These are phyloP conservation scores for Pitangus sulphuratus DNA, from an alignment of 2,797 vertebrate genomes.

Conservation along the genomic window DNA sequence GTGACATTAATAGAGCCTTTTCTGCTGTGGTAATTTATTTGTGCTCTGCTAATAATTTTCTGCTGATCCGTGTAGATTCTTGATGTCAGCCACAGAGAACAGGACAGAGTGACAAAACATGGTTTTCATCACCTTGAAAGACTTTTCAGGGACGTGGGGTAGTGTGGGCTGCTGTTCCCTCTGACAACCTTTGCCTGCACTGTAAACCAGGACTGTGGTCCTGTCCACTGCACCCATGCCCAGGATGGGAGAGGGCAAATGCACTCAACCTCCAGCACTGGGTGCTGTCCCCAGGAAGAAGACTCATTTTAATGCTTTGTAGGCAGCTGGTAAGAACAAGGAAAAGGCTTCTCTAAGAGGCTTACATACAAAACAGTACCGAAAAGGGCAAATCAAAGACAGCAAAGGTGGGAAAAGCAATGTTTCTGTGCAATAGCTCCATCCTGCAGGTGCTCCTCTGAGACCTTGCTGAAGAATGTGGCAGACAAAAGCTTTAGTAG, in stretches of 20 bases:
- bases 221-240: neutral
- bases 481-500: conserved; percentile 9
- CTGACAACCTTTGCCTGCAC: neutral
- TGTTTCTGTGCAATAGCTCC: neutral
- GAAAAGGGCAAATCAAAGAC: conserved; percentile 10
- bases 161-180: neutral
- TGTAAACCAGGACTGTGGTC: neutral
- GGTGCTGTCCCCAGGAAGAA: neutral
- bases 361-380: neutral
- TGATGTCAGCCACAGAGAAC: neutral
- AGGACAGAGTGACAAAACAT: neutral
- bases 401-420: neutral
- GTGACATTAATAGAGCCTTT: conserved; percentile 33
- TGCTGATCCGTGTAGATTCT: conserved; percentile 19
- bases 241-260: neutral
- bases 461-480: neutral
- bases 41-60: conserved; percentile 35
- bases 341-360: neutral
- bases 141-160: neutral
- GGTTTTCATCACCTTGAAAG: neutral
- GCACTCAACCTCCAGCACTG: neutral
- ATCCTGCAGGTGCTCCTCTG: neutral
- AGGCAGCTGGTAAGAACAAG: neutral
- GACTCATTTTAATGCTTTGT: neutral
- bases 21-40: conserved; percentile 36